Conservation (phyloP, 2,888 invertebrate species). For the Orchestes rusci region DNA sequence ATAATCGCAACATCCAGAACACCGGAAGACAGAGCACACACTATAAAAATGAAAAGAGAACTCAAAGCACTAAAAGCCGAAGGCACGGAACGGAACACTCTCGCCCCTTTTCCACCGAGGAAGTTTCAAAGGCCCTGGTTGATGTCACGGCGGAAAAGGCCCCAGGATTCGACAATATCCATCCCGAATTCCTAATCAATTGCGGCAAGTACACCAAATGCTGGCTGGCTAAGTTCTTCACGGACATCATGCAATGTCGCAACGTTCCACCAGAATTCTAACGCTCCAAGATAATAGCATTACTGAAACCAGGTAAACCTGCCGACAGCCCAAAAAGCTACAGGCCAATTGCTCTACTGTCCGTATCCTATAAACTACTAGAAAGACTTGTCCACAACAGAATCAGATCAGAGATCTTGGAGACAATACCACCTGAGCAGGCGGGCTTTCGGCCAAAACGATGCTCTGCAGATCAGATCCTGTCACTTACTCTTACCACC, state of each 20-base stretch:
- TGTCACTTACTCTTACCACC: constrained; percentile 5
- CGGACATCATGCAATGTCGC: constrained; percentile 5
- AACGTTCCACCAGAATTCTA: constrained; percentile 1
- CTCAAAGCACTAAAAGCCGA: not conserved
- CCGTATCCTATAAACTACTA: constrained; percentile 6
- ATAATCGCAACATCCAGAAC: too few species aligned
- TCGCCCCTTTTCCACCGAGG: constrained; percentile 1
- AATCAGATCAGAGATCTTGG: constrained; percentile 1
- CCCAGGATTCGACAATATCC: not conserved
- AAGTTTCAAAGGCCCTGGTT: not conserved
- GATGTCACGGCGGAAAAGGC: not conserved
- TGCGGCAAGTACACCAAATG: not conserved
- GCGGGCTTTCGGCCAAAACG: constrained; percentile 7
- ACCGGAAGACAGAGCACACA: too few species aligned
- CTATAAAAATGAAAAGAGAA: not conserved
- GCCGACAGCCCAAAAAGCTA: constrained; percentile 3
- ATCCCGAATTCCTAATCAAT: constrained; percentile 8
- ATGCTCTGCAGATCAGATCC: constrained; percentile 3
- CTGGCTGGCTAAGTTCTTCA: constrained; percentile 5
- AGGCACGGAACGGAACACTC: not conserved
- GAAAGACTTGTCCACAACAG: constrained; percentile 5
- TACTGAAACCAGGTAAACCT: constrained; percentile 5
- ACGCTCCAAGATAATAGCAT: constrained; percentile 4
- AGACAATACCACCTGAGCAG: not conserved
- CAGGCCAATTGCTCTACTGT: constrained; percentile 5